Evolutionary conservation across 2,113 vertebrate species (phyloP).

Genomic region (Bos indicus): DNA sequence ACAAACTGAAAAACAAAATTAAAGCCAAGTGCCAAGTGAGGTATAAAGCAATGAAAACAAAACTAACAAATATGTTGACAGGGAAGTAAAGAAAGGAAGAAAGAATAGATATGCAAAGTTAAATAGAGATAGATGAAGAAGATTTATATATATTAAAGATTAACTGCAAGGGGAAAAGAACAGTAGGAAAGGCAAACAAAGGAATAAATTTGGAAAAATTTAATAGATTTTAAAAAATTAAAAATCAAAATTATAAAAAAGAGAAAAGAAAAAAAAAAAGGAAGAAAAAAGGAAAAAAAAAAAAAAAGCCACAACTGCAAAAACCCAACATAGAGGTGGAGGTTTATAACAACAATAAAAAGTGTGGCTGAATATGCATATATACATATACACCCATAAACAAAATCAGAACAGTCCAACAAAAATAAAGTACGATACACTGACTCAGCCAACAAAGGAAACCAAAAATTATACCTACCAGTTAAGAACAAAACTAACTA

Average conservation of each 20-base stretch:
- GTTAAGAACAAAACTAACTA: not conserved
- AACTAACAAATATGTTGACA: not conserved
- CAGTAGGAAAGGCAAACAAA: not conserved
- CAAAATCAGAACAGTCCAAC: not conserved
- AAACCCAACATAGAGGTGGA: not conserved
- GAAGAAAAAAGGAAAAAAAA: not conserved
- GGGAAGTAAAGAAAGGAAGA: not conserved
- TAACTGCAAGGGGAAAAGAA: not conserved
- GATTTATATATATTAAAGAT: not conserved
- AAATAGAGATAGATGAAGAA: not conserved
- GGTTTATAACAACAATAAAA: not conserved
- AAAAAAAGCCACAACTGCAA: not conserved
- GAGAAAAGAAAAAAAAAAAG: not conserved
- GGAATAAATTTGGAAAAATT: not conserved
- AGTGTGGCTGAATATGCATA: not conserved
- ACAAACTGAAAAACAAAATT: not conserved
- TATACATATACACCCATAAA: not conserved
- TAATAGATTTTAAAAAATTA: not conserved
- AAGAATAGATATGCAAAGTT: not conserved
- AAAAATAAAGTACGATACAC: not conserved
- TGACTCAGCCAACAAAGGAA: not conserved
- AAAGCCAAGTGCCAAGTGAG: not conserved
- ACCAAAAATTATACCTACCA: not conserved
- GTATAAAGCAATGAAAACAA: not conserved
- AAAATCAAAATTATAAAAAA: not conserved